Base-by-base conservation (phyloP, 92 coral and sea anemone species). In the Porites lobata region DNA sequence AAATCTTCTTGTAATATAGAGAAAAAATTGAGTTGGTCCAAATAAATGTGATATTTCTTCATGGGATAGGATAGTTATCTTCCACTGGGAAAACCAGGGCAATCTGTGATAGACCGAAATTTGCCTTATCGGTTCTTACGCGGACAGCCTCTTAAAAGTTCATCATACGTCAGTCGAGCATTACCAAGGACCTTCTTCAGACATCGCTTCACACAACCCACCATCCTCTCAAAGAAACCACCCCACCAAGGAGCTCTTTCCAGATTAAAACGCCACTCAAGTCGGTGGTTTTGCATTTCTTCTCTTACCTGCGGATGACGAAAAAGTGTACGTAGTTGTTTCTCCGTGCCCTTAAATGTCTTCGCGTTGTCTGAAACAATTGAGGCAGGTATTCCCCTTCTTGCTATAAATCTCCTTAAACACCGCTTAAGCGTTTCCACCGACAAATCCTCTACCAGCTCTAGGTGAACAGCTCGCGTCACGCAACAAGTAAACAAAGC, bases 121-220 rank as follows among this genome's bases (percentile, higher is more conserved):
- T 26, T 26, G 29, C 29, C 29, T 26, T 26, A 1, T 26, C 29
- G 29, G 29, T 26, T 26, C 29, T 26, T 26, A 26, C 29, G 29
- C 29, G 29, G 29, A 26, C 29, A 26, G 29, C 29, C 29, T 26
- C 29, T 26, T 26, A 26, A 26, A 26, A 83, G 63, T 19, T 88
- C 92, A 13, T 88, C 92, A 11, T 1, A 76, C 8, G 70, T 38
- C 67, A 88, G 77, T 24, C 77, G 66, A n/a, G 92, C 92, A 47
- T 82, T 82, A 4, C 82, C 84, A 10, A 82, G 59, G 11, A 81
- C 87, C 52, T 88, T 88, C 38, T 71, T 71, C 59, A 88, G 71
- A 72, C 82, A 81, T 19, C 88, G 19, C 65, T 88, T 88, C 1
- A 88, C 91, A 61, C 29, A 13, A 4, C 91, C 87, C 24, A 88